A percentile compares a stretch with the other conserved stretches of the same genome.
Evolutionary conservation across 2,888 invertebrate species (phyloP).

Genomic region (Parnassius glacialis): DNA sequence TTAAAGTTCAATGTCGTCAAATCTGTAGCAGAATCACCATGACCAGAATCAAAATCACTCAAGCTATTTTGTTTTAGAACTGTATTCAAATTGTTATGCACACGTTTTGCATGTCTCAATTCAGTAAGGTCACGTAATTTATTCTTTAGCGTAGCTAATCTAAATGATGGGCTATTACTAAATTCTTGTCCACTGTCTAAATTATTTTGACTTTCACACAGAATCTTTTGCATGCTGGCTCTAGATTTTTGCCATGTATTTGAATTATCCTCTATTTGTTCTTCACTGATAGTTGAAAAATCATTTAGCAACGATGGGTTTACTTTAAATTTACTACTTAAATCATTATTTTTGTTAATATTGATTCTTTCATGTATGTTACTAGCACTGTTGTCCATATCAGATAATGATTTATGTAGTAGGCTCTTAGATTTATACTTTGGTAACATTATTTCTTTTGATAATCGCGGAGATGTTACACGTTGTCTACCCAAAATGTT

Average conservation of each 20-base stretch:
- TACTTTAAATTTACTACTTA: slow-evolving; percentile 17
- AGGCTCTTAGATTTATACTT: slow-evolving; percentile 32
- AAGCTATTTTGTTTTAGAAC: slow-evolving; percentile 3
- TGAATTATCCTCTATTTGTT: not conserved
- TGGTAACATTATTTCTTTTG: slow-evolving; percentile 38
- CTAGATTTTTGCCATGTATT: not conserved
- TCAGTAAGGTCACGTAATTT: slow-evolving; percentile 20
- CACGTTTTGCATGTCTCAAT: slow-evolving; percentile 5
- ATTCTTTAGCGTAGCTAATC: slow-evolving; percentile 14
- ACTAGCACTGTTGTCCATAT: slow-evolving; percentile 56
- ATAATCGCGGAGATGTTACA: slow-evolving; percentile 34
- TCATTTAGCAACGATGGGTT: slow-evolving; percentile 14
- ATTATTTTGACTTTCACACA: not conserved
- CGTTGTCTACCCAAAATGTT: slow-evolving; percentile 30
- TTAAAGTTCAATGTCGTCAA: not conserved
- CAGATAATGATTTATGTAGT: slow-evolving; percentile 36
- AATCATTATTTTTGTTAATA: slow-evolving; percentile 28
- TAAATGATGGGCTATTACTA: slow-evolving; percentile 5
- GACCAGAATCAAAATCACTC: slow-evolving; percentile 1
- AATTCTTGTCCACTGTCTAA: slow-evolving; percentile 4
- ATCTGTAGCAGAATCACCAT: not conserved
- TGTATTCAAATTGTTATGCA: slow-evolving; percentile 18
- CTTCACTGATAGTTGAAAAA: not conserved
- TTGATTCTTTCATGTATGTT: slow-evolving; percentile 44
- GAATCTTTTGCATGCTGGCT: not conserved